Evolutionary conservation across 2,113 vertebrate genomes (phyloP).

Genomic region (Argyrosomus japonicus): DNA sequence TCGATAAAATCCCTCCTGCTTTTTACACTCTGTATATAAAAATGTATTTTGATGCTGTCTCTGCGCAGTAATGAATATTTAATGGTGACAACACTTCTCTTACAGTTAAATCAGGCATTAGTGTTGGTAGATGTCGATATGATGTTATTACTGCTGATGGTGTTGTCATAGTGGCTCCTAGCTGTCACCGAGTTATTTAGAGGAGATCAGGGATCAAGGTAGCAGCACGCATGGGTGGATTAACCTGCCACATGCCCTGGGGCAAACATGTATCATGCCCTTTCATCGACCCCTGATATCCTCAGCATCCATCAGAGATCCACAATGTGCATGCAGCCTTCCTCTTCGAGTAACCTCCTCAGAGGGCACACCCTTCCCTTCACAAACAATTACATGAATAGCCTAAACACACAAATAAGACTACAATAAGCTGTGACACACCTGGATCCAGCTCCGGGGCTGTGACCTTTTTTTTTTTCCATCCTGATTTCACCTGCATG

Average conservation of each 20-base stretch:
- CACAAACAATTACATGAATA: slow-evolving; percentile 8
- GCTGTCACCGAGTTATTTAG: slow-evolving; percentile 19
- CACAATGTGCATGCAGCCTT: not conserved
- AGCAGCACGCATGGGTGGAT: slow-evolving; percentile 1
- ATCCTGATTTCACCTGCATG: not conserved
- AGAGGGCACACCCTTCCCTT: slow-evolving; percentile 25
- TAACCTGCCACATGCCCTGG: slow-evolving; percentile 1
- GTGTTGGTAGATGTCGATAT: not conserved
- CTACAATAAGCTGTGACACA: not conserved
- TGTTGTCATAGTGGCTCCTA: slow-evolving; percentile 4
- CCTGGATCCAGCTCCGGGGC: not conserved
- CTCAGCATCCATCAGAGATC: slow-evolving; percentile 32
- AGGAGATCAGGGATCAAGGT: slow-evolving; percentile 14
- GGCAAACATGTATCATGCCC: not conserved
- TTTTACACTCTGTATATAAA: not conserved
- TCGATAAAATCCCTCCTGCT: not conserved
- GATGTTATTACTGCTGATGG: not conserved
- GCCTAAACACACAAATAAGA: not conserved
- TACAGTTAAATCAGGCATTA: not conserved
- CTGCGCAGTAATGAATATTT: not conserved
- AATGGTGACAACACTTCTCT: not conserved
- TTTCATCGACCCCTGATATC: slow-evolving; percentile 25
- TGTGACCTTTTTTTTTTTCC: not conserved
- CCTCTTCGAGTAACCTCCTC: slow-evolving; percentile 2
- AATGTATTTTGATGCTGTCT: not conserved